These are phyloP conservation scores for Dendrolimus pini DNA, from an alignment of 2,888 invertebrate genomes.

Conservation along the genomic window DNA sequence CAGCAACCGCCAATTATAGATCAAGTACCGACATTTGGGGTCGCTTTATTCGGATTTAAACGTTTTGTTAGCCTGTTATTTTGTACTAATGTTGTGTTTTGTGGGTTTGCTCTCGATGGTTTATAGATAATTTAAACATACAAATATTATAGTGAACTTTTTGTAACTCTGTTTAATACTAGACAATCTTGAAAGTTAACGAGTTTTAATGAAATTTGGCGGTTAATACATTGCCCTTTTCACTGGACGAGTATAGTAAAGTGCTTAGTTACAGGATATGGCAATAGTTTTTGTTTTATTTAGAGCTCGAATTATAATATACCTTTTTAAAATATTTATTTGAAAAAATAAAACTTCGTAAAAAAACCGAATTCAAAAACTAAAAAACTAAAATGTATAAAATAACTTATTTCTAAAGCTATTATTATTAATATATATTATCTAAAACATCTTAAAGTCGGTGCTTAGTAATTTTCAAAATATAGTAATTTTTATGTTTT, in stretches of 20 bases:
- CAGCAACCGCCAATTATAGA: slow-evolving; percentile 49
- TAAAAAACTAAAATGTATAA: too few relatives aligned
- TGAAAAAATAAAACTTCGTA: too few relatives aligned
- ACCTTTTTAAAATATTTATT: not conserved
- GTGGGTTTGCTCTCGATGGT: not conserved
- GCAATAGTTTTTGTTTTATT: not conserved
- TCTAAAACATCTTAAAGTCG: too few relatives aligned
- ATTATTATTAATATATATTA: too few relatives aligned
- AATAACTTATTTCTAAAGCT: too few relatives aligned
- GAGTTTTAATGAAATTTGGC: not conserved
- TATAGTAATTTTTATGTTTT: too few relatives aligned
- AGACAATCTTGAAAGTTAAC: too few relatives aligned
- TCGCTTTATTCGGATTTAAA: slow-evolving; percentile 47
- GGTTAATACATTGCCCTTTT: not conserved
- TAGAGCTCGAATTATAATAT: not conserved
- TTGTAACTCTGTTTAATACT: too few relatives aligned
- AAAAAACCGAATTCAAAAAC: too few relatives aligned
- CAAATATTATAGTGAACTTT: too few relatives aligned
- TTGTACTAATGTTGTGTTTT: slow-evolving; percentile 1
- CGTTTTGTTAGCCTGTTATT: slow-evolving; percentile 1
- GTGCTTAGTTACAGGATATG: not conserved
- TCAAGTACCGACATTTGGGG: slow-evolving; percentile 66
- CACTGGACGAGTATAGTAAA: not conserved
- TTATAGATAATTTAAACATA: too few relatives aligned
- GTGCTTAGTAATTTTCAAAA: too few relatives aligned